Evolutionary conservation across 2,113 vertebrate genomes (phyloP), one percentile per base, ranked within the genome.

Genomic region (Podarcis muralis): DNA sequence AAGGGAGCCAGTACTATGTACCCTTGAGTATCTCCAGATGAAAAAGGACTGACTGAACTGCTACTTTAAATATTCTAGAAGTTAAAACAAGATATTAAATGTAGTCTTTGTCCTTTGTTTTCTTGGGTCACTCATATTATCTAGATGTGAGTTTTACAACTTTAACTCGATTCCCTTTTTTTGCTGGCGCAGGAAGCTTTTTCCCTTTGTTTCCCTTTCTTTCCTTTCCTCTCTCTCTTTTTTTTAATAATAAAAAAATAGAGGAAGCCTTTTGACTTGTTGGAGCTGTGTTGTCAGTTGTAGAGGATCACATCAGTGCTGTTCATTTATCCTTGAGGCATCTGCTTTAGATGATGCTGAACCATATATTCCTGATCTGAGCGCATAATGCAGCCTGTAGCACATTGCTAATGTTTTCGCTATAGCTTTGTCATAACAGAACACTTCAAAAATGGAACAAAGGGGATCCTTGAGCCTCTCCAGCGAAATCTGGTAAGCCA

Each of bases 341-440:
- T 84, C 81, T 88, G 87, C 81, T 83, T 88, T 77, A 83, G 81
- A 83, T 88, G 81, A 88, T 30, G 22, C 40, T 77, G 59, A 88
- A 53, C 15, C 13, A 65, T 76, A 76, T 77, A 77, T 68, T 88
- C 83, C 72, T 83, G 59, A 88, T 88, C 71, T 74, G 35, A 88
- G 40, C 37, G 12, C 59, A 66, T 18, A 88, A 88, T 88, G 40
- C 81, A 84, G 62, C 43, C 81, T 69, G n/a, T 69, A 84, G 75
- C 74, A 78, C 62, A 88, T 88, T 77, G 87, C 84, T 75, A 83
- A 83, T 84, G 43, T 77, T 84, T 74, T 88, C 68, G 4, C 81
- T 88, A 59, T 84, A 68, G 62, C 65, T 81, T 30, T 4, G 79
- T 72, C 90, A 69, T 74, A 89, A 90, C 81, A 15, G 22, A 90